Base-by-base conservation (phyloP, 2,113 vertebrate genomes). In the Boleophthalmus pectinirostris region DNA sequence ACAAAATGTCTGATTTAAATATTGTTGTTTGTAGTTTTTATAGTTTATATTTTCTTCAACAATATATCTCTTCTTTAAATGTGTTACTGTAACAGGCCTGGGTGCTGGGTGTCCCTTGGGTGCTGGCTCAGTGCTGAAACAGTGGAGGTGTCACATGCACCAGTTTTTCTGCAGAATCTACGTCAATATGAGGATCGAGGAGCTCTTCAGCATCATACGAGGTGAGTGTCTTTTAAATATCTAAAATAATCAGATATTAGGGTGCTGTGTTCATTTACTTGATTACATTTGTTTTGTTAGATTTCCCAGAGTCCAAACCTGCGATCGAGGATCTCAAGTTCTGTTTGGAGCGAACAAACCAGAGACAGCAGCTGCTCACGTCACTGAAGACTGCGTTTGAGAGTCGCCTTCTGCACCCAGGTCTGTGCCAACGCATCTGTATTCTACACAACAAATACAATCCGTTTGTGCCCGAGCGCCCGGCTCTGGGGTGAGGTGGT, bases 141-240 rank as follows among this genome's bases (percentile, higher is more conserved):
- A 96, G 54, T 99, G 98, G 98, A 92, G 96, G 5, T 96, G 96
- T 83, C 97, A 98, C 0, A 96, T 97, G 88, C 97, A 98, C 66
- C 93, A 96, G 84, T 99, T 98, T 86, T 98, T 99, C 91, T 99
- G 97, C 87, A 94, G 95, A 74, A 95, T 96, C 84, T 99, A 98
- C 0, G 97, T 98, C 69, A 94, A 95, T 90, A 96, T 99, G 94
- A 94, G 97, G 88, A 98, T 99, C 0, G 96, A 98, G 21, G 98
- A 99, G 85, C 96, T 99, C 43, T 99, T 99, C 93, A 96, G 96
- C 85, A 97, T 99, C 73, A 97, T 99, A 85, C 93, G 97, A 90
- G 98, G 98, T 98, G 33, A 77, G 61, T 51, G 49, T 47, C 3
- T 14, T 14, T 1, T 47, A 15, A 29, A 29, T 2, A 4, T 29